Evolutionary conservation across 2,888 invertebrate species (phyloP).

Genomic region (Drosophila niveifrons): DNA sequence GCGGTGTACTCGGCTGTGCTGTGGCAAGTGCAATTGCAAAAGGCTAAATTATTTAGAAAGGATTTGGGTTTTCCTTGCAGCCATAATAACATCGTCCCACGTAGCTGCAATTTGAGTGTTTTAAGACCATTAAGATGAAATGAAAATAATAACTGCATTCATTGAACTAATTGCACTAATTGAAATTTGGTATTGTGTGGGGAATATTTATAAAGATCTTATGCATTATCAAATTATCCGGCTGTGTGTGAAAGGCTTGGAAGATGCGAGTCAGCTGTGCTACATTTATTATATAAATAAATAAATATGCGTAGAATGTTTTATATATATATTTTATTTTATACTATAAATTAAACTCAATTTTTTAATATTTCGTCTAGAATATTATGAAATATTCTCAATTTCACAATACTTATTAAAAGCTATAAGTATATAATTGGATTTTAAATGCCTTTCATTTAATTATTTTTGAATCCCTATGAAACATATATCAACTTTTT

Average conservation of each 20-base stretch:
- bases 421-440: no score
- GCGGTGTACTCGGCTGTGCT: neutral
- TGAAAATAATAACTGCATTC: neutral
- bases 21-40: constrained; percentile 46
- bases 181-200: neutral
- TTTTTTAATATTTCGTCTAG: no score
- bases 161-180: constrained; percentile 17
- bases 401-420: no score
- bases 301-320: no score
- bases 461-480: no score
- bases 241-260: neutral
- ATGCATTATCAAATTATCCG: fast-evolving
- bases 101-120: constrained; percentile 32
- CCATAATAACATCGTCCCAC: constrained; percentile 3
- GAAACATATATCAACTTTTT: no score
- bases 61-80: constrained; percentile 66
- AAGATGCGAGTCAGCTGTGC: neutral
- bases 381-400: no score
- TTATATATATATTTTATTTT: no score
- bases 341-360: no score
- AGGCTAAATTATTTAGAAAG: constrained; percentile 71
- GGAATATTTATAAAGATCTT: neutral
- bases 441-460: no score
- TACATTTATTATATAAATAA: no score
- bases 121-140: constrained; percentile 28